Evolutionary conservation across 2,888 invertebrate genomes (phyloP).

Genomic region (Candidula unifasciata): DNA sequence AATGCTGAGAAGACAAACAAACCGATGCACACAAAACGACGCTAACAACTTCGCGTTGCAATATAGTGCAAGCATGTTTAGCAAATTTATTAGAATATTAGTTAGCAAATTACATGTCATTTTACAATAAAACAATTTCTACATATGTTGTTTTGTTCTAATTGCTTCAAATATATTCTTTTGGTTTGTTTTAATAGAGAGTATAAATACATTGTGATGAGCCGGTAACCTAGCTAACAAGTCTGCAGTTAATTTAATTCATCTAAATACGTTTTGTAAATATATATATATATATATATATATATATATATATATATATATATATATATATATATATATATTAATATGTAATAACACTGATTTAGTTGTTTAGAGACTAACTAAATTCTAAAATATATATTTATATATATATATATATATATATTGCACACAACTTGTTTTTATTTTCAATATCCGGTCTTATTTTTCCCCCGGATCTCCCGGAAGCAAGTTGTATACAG

Average conservation of each 20-base stretch:
- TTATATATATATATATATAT: too few relatives aligned
- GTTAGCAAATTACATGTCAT: neutral
- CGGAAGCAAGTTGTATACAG: neutral
- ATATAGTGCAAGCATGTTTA: neutral
- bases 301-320: too few relatives aligned
- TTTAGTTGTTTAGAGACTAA: too few relatives aligned
- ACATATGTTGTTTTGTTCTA: neutral
- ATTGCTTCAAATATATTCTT: too few relatives aligned
- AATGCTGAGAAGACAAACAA: neutral
- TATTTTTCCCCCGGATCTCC: neutral
- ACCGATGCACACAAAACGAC: conserved; percentile 37
- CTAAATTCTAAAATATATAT: too few relatives aligned
- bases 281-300: too few relatives aligned
- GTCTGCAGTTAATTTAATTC: neutral
- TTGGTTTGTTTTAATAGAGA: neutral
- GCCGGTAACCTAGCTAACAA: conserved; percentile 4
- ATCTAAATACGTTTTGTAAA: neutral
- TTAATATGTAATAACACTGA: too few relatives aligned
- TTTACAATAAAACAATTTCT: neutral
- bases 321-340: too few relatives aligned
- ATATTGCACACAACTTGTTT: too few relatives aligned
- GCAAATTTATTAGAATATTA: neutral
- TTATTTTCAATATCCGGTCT: too few relatives aligned
- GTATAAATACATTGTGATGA: conserved; percentile 18
- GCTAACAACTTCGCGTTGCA: conserved; percentile 20